These are phyloP conservation scores for Luidia sarsii DNA, from an alignment of 53 echinoderm and acorn worm genomes.

Conservation along the genomic window DNA sequence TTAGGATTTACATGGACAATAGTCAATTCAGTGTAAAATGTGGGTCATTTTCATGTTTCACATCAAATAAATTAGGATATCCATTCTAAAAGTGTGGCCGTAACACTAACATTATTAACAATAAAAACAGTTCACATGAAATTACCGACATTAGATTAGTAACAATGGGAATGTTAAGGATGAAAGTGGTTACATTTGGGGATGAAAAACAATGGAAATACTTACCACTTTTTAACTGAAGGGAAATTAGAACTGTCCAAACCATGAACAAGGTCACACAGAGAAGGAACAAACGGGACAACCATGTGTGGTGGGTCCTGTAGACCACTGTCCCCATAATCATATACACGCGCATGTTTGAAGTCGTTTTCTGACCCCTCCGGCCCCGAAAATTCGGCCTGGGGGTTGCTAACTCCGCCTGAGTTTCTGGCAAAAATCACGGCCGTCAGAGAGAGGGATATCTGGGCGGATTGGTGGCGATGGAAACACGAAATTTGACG, in stretches of 20 bases:
- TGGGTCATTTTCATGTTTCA: too few species aligned
- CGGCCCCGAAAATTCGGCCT: neutral
- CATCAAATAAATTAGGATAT: too few species aligned
- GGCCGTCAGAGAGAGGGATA: constrained; percentile 29
- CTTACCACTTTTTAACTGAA: constrained; percentile 48
- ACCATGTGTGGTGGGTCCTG: constrained; percentile 42
- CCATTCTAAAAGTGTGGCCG: too few species aligned
- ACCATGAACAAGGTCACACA: constrained; percentile 35
- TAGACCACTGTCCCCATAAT: constrained; percentile 46
- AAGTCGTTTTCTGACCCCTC: too few species aligned
- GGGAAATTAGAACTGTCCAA: constrained; percentile 37
- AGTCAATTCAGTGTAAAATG: too few species aligned
- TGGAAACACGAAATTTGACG: constrained; percentile 7
- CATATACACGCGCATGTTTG: constrained; percentile 48
- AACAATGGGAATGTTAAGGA: too few species aligned
- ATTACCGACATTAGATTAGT: too few species aligned
- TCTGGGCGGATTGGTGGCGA: neutral
- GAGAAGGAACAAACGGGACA: constrained; percentile 32
- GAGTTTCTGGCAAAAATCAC: neutral
- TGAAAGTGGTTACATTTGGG: too few species aligned
- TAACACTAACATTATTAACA: too few species aligned
- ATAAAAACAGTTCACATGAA: too few species aligned
- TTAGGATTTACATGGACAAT: too few species aligned
- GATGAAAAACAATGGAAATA: neutral
- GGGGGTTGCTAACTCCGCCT: constrained; percentile 29